Percentiles rank a stretch among this genome's conserved stretches.
Evolutionary conservation across 2,888 invertebrate genomes (phyloP).

Genomic region (Vanessa cardui): DNA sequence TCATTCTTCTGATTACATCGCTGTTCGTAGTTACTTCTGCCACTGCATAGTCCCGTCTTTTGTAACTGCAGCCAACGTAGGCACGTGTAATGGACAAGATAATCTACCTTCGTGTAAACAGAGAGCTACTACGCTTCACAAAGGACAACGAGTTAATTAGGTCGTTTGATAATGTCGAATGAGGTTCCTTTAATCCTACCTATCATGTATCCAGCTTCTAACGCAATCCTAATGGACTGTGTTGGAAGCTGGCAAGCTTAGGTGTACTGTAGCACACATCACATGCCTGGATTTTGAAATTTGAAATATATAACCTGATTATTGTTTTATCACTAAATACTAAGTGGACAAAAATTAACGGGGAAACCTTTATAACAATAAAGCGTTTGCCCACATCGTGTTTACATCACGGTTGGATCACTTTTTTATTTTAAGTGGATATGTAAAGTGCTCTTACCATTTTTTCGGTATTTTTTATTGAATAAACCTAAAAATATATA

Average conservation of each 20-base stretch:
- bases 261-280: not conserved
- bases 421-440: too few species aligned
- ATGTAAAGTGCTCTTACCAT: too few species aligned
- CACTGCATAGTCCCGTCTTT: slow-evolving; percentile 7
- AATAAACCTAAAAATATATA: too few species aligned
- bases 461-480: too few species aligned
- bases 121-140: slow-evolving; percentile 28
- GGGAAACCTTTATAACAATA: too few species aligned
- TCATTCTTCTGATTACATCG: not conserved
- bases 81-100: slow-evolving; percentile 26
- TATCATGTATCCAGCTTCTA: slow-evolving; percentile 2
- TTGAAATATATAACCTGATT: not conserved
- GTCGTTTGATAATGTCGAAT: slow-evolving; percentile 28
- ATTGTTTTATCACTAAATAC: not conserved
- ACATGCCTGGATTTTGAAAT: not conserved
- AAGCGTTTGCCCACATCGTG: too few species aligned
- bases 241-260: too few species aligned
- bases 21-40: not conserved
- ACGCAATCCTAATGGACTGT: too few species aligned
- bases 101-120: slow-evolving; percentile 27
- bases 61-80: slow-evolving; percentile 12
- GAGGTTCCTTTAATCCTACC: slow-evolving; percentile 5
- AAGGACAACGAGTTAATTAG: slow-evolving; percentile 35
- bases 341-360: not conserved
- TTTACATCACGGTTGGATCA: too few species aligned